A percentile compares a stretch with the other conserved stretches of the same genome.
Evolutionary conservation across 1,140 invertebrate species (phyloP).

Genomic region (Episyrphus balteatus): DNA sequence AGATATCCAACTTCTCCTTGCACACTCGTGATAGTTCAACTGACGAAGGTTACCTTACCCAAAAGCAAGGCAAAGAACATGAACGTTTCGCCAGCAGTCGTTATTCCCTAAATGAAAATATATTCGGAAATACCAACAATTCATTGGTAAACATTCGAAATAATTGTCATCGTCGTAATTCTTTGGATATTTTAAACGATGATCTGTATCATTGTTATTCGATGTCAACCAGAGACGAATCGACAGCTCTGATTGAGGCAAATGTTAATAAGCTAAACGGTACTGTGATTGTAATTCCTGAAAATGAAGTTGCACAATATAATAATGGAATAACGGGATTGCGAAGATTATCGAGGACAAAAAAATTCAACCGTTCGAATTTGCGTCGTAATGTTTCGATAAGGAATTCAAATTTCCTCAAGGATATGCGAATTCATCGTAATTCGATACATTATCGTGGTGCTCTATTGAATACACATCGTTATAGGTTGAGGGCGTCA

Average conservation of each 20-base stretch:
- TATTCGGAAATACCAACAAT: conserved; percentile 16
- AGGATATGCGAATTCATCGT: conserved; percentile 61
- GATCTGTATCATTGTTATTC: conserved; percentile 23
- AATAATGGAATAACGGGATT: conserved; percentile 29
- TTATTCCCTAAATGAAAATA: conserved; percentile 29
- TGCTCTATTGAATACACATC: conserved; percentile 63
- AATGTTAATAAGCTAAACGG: conserved; percentile 8
- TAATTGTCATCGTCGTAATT: conserved; percentile 26
- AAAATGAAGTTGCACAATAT: conserved; percentile 13
- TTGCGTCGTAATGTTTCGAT: conserved; percentile 27
- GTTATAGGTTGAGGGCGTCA: conserved; percentile 72
- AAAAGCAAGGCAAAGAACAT: conserved; percentile 13
- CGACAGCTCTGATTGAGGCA: conserved; percentile 17
- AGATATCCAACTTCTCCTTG: conserved; percentile 15
- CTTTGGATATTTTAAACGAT: conserved; percentile 26
- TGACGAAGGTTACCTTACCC: conserved; percentile 22
- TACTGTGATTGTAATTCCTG: conserved; percentile 23
- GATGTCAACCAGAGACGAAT: conserved; percentile 19
- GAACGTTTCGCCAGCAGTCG: conserved; percentile 17
- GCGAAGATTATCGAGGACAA: conserved; percentile 26
- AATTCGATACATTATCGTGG: conserved; percentile 71
- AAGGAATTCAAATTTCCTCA: conserved; percentile 54
- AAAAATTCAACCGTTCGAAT: conserved; percentile 27
- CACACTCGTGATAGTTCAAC: conserved; percentile 16
- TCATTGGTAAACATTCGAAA: conserved; percentile 19